Base-by-base conservation (phyloP, 53 echinoderm and acorn worm species). In the Apostichopus leukothele region DNA sequence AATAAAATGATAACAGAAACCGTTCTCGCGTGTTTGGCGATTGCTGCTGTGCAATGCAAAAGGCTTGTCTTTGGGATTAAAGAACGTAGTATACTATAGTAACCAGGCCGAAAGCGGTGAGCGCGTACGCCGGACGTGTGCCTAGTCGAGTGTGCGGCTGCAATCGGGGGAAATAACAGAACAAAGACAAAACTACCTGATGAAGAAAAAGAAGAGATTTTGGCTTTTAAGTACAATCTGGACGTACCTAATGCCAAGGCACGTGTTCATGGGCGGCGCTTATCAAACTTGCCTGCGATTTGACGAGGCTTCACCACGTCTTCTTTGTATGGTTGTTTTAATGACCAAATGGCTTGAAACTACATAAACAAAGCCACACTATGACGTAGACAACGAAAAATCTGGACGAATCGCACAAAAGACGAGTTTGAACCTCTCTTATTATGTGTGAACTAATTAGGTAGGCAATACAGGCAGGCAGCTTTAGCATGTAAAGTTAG, bases 201-300 rank as follows among this genome's bases (percentile, higher is more conserved):
- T 39, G 3, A 39, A 39, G 39, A 39, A 3, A 39, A 39, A 39
- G 39, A 39, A 39, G 39, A 71, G 71, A 71, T 19, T 18, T 6
- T 18, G 12, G 20, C 20, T 18, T 68, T 71, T 71, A 71, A 81
- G 52, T 52, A 59, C 81, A 81, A 81, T 54, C 81, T 81, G 81
- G 54, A 20, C 81, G 51, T 54, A 81, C 81, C 81, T 23, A 81
- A 81, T 81, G 81, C 81, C 22, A 18, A 81, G 81, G 55, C 81
- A 81, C 81, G 81, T 81, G 81, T 81, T 81, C 55, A 53, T 81
- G 81, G 81, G 81, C 81, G 81, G 81, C 60, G 81, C 81, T 81
- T 81, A 57, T 54, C 22, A 57, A 22, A 22, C 10, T 59, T 54
- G 81, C 19, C 21, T n/a, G 59, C 81, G 54, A 81, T 59, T 59